These are phyloP conservation scores for Zootoca vivipara DNA, from an alignment of 2,113 vertebrate species.

Conservation along the genomic window DNA sequence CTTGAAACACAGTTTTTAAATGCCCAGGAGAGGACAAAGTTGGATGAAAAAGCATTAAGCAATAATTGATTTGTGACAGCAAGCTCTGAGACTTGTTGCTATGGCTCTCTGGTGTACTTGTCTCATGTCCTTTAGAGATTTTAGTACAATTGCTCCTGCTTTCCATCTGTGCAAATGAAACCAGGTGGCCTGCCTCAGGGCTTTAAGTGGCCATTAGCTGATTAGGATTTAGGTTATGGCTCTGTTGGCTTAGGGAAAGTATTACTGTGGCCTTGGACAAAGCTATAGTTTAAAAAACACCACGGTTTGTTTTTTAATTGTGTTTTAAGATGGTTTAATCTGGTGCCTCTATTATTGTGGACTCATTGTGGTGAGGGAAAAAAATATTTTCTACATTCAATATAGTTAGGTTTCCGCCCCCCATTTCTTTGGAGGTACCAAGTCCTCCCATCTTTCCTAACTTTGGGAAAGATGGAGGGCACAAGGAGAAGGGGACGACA, in stretches of 20 bases:
- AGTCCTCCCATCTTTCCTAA: neutral
- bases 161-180: neutral
- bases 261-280: slow-evolving; percentile 26
- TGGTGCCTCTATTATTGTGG: neutral
- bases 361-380: neutral
- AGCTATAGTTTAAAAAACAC: neutral
- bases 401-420: no score
- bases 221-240: slow-evolving; percentile 18
- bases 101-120: neutral
- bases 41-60: neutral
- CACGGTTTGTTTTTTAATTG: neutral
- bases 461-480: no score
- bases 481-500: no score
- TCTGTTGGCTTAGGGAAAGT: rapidly evolving
- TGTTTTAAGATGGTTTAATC: neutral
- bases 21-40: neutral
- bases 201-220: neutral
- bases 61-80: slow-evolving; percentile 7
- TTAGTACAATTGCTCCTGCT: neutral
- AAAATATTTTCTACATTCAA: neutral
- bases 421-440: neutral
- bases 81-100: neutral
- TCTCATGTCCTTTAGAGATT: neutral
- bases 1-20: slow-evolving; percentile 2
- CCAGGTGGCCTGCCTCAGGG: neutral